Evolutionary conservation across 2,113 vertebrate species (phyloP), one percentile per base, ranked within the genome.

Genomic region (Ondatra zibethicus): DNA sequence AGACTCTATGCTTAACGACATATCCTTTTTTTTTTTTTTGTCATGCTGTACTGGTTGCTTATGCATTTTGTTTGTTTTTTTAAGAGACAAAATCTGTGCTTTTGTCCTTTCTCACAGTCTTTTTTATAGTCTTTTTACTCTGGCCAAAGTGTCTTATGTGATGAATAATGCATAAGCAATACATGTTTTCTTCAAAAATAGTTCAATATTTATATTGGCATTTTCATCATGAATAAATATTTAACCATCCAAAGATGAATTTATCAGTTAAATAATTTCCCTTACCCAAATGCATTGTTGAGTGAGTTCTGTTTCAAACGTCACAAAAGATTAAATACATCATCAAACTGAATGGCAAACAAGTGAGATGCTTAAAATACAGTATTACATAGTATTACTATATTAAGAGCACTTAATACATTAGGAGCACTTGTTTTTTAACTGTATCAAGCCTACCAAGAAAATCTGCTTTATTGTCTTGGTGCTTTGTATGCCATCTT

Each of bases 111-210:
- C 58, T 58, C 58, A 58, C 58, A 21, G 58, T 58, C 58, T 58
- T 21, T 58, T 58, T 58, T 58, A 58, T 27, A 89, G 52, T 93
- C 13, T 31, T n/a, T 85, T 76, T 96, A 88, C 27, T 88, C n/a
- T 89, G 85, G 63, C 13, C 12, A 70, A 33, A 72, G 70, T 81
- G 3, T 81, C 65, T 87, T 88, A 90, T 92, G 39, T 39, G 73
- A 95, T 92, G 87, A 89, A 95, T 95, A 21, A 73, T 55, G 13
- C 72, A 95, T 65, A 85, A 87, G 72, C 85, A 89, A 89, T 85
- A 85, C 39, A 33, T 25, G 58, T 82, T 82, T 68, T 11, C 27
- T 82, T 29, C 63, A 89, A 94, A 95, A 94, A 88, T 88, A 50
- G 29, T 23, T 89, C 81, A 68, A 11, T 80, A 81, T 91, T 81